Conservation (phyloP, 2,113 vertebrate genomes). For the Spheniscus mendiculus region DNA sequence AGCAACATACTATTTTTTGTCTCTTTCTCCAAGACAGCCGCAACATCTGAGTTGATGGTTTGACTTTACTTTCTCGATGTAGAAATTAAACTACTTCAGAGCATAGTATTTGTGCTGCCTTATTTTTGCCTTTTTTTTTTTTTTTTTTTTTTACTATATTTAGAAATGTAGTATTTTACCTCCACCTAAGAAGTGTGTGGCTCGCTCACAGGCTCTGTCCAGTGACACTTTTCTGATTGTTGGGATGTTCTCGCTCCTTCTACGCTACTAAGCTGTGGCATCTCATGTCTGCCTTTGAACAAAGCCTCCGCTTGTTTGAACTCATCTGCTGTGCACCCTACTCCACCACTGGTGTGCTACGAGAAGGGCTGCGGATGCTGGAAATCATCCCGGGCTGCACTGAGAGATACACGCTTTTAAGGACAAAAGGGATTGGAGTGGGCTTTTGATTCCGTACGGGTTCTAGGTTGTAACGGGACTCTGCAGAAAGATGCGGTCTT, state of each 20-base stretch:
- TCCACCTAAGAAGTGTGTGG: background rate
- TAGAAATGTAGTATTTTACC: background rate
- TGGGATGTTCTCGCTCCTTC: background rate
- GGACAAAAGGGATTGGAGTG: background rate
- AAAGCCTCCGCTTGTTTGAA: background rate
- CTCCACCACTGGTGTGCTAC: no score
- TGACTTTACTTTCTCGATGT: background rate
- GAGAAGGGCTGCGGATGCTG: background rate
- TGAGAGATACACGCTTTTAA: background rate
- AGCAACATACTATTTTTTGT: background rate
- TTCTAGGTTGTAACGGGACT: background rate
- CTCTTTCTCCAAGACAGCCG: background rate
- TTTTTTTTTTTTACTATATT: background rate
- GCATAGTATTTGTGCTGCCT: background rate
- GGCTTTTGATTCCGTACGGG: rapidly evolving
- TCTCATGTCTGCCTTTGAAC: background rate
- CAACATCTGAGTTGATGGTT: background rate
- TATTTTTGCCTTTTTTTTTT: background rate
- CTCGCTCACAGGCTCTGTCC: background rate
- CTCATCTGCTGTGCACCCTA: background rate
- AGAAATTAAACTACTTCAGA: background rate
- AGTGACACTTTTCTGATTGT: background rate
- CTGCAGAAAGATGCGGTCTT: rapidly evolving
- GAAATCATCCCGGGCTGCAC: background rate
- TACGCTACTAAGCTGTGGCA: background rate